Evolutionary conservation across 2,888 invertebrate species (phyloP).

Genomic region (Adelognathus sp.): DNA sequence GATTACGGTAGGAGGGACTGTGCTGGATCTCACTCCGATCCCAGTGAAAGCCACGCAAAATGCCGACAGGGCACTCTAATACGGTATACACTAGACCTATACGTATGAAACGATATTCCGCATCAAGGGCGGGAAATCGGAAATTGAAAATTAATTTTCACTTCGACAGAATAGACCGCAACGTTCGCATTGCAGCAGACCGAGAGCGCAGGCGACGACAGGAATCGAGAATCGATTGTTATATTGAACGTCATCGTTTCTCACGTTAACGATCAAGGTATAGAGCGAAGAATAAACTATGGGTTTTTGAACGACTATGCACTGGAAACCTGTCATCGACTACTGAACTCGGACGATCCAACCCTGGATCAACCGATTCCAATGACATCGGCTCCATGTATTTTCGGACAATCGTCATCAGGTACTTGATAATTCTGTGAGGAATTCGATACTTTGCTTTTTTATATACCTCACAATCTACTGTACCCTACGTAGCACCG

Average conservation of each 20-base stretch:
- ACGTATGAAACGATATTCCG: not conserved
- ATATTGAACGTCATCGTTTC: not conserved
- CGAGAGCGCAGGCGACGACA: not conserved
- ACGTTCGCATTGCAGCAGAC: not conserved
- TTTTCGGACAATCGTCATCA: not conserved
- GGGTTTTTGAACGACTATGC: not conserved
- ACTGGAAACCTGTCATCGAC: not conserved
- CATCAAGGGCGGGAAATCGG: constrained; percentile 67
- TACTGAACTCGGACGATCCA: not conserved
- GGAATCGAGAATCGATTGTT: constrained; percentile 7
- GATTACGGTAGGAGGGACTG: constrained; percentile 12
- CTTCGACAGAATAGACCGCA: constrained; percentile 22
- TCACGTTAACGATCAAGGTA: not conserved
- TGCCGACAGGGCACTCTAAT: constrained; percentile 51
- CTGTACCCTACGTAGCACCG: too few relatives aligned
- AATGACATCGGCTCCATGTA: not conserved
- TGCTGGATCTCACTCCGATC: constrained; percentile 23
- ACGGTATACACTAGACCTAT: not conserved
- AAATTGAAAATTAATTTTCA: constrained; percentile 70
- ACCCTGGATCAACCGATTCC: not conserved
- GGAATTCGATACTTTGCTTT: too few relatives aligned
- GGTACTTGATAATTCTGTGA: not conserved
- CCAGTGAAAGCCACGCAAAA: constrained; percentile 59
- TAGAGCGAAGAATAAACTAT: not conserved
- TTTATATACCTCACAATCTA: too few relatives aligned